Evolutionary conservation across 2,797 vertebrate genomes (phyloP).

Genomic region (Zenarchopterus dispar): DNA sequence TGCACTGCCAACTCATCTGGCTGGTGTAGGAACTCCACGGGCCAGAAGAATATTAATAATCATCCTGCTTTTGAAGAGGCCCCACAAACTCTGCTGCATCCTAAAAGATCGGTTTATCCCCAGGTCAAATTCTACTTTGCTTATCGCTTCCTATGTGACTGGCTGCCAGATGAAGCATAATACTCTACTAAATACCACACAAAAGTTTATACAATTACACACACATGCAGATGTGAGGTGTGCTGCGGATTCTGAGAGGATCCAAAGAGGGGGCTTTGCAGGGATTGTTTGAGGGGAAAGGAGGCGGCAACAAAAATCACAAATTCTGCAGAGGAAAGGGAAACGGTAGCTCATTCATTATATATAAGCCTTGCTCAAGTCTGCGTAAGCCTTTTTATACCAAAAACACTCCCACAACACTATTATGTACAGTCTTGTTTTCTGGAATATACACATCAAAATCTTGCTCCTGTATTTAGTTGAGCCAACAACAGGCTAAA

Average conservation of each 20-base stretch:
- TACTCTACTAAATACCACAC: conserved; percentile 42
- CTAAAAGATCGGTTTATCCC: conserved; percentile 56
- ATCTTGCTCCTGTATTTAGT: conserved; percentile 50
- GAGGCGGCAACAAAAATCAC: conserved; percentile 52
- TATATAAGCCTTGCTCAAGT: conserved; percentile 73
- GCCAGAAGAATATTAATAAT: conserved; percentile 52
- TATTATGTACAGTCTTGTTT: conserved; percentile 32
- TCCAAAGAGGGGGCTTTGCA: conserved; percentile 19
- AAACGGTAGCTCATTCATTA: conserved; percentile 75
- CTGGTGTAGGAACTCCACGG: conserved; percentile 31
- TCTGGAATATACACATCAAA: conserved; percentile 50
- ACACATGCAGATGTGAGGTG: conserved; percentile 33
- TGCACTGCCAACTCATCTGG: conserved; percentile 41
- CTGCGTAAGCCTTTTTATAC: conserved; percentile 71
- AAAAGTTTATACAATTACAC: conserved; percentile 48
- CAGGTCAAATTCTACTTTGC: conserved; percentile 54
- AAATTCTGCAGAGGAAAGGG: conserved; percentile 71
- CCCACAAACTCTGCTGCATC: conserved; percentile 47
- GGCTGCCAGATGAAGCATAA: conserved; percentile 46
- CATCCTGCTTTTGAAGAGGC: conserved; percentile 35
- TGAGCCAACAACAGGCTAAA: conserved; percentile 56
- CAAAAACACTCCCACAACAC: conserved; percentile 58
- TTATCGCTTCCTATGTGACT: conserved; percentile 36
- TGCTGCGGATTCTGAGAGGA: conserved; percentile 32
- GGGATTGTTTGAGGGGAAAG: conserved; percentile 33